Conservation (phyloP, 1,140 invertebrate species). For the Drosophila neocordata region DNA sequence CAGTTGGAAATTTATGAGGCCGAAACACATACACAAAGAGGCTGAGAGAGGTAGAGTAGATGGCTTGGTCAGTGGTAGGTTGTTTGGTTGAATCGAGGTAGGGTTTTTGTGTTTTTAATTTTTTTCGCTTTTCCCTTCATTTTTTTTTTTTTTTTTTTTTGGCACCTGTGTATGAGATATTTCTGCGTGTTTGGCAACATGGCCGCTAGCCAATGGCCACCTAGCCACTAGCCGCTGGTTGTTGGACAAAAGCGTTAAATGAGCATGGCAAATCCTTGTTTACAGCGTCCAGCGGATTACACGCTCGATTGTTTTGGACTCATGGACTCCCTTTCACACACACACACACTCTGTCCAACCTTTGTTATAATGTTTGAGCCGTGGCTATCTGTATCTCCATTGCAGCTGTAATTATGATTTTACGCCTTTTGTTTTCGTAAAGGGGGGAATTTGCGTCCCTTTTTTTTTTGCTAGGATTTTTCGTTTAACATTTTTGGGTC, state of each 20-base stretch:
- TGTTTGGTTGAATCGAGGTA: not conserved
- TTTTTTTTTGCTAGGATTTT: not conserved
- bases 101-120: not conserved
- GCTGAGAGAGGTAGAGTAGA: slow-evolving; percentile 10
- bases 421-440: slow-evolving; percentile 48
- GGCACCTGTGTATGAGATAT: slow-evolving; percentile 52
- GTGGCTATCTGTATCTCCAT: slow-evolving; percentile 26
- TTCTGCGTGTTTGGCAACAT: slow-evolving; percentile 66
- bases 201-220: slow-evolving; percentile 20
- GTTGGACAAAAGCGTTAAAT: slow-evolving; percentile 75
- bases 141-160: slow-evolving; percentile 28
- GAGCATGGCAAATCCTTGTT: slow-evolving; percentile 77
- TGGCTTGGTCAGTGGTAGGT: slow-evolving; percentile 2
- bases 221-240: not conserved
- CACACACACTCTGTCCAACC: slow-evolving; percentile 29
- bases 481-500: slow-evolving; percentile 14
- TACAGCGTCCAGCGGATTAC: slow-evolving; percentile 73
- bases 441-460: not conserved
- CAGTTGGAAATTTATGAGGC: slow-evolving; percentile 76
- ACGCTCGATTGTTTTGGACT: slow-evolving; percentile 69
- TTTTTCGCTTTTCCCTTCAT: not conserved
- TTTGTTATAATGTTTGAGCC: slow-evolving; percentile 27
- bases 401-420: slow-evolving; percentile 66
- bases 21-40: slow-evolving; percentile 24
- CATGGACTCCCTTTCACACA: not conserved